phyloP scores from a whole-genome alignment of 2,797 vertebrate genomes.

The Enteromius argenteus region DNA sequence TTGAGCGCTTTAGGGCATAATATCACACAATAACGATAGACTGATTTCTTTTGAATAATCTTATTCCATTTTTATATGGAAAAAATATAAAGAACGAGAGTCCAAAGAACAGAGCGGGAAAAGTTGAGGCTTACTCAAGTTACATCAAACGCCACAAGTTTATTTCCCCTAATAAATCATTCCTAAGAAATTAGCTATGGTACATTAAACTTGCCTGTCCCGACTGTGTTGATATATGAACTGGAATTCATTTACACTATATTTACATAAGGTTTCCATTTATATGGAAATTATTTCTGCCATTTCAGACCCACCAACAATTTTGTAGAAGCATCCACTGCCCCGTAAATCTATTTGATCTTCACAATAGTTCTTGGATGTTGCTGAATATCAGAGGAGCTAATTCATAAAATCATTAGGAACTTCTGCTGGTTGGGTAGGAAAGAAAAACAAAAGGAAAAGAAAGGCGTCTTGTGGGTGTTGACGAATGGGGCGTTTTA shows the following conservation, averaged over 20 bases:
- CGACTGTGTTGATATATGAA: constrained; percentile 15
- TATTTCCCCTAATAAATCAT: constrained; percentile 22
- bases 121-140: not conserved
- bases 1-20: constrained; percentile 41
- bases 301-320: constrained; percentile 24
- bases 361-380: constrained; percentile 41
- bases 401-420: constrained; percentile 52
- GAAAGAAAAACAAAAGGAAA: constrained; percentile 21
- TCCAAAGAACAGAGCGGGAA: not conserved
- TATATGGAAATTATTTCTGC: constrained; percentile 38
- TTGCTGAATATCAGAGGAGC: constrained; percentile 29
- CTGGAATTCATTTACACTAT: constrained; percentile 32
- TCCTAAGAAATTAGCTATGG: constrained; percentile 24
- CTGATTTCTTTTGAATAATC: constrained; percentile 48
- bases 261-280: constrained; percentile 40
- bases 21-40: constrained; percentile 40
- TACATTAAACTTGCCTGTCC: constrained; percentile 32
- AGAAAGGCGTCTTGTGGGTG: constrained; percentile 41
- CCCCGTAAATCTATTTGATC: constrained; percentile 2
- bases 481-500: constrained; percentile 56
- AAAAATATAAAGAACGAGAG: not conserved
- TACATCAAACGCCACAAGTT: not conserved
- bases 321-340: constrained; percentile 1
- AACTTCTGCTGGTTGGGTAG: constrained; percentile 16
- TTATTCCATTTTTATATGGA: constrained; percentile 3